Conservation (phyloP, 2,888 invertebrate genomes). For the Drosophila robusta region DNA sequence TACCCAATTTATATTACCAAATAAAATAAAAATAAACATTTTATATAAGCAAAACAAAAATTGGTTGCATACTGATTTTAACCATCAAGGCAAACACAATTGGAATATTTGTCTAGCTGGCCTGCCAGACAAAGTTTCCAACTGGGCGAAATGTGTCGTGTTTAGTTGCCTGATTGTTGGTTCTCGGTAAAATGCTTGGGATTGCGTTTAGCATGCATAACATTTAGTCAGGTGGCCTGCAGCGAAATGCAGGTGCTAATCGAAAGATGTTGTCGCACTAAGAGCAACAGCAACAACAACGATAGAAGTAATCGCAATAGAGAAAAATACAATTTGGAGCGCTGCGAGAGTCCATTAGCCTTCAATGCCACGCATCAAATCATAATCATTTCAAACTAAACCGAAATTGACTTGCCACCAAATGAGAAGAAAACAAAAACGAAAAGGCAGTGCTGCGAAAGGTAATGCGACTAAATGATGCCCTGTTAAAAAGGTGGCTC, state of each 20-base stretch:
- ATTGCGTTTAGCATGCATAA: slow-evolving; percentile 40
- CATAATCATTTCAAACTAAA: slow-evolving; percentile 62
- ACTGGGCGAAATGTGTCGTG: background rate
- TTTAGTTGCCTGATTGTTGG: slow-evolving; percentile 2
- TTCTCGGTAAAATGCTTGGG: slow-evolving; percentile 17
- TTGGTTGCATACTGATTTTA: background rate
- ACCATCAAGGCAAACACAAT: background rate
- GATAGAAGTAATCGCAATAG: background rate
- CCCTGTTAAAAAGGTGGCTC: background rate
- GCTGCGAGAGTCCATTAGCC: slow-evolving; percentile 34
- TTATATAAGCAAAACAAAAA: too few species aligned
- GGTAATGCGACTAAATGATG: background rate
- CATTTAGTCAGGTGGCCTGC: slow-evolving; percentile 63
- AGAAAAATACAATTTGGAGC: slow-evolving; percentile 35
- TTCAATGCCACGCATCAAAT: slow-evolving; percentile 53
- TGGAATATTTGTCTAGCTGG: background rate
- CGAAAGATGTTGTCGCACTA: slow-evolving; percentile 48
- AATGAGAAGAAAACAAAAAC: slow-evolving; percentile 18
- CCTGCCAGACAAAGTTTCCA: background rate
- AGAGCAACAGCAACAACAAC: slow-evolving; percentile 6
- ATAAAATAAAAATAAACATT: too few species aligned
- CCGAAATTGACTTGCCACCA: slow-evolving; percentile 66
- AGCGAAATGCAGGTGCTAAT: slow-evolving; percentile 69
- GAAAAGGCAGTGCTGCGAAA: background rate
- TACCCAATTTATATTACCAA: too few species aligned